A percentile compares a stretch with the other conserved stretches of the same genome.
phyloP scores from a whole-genome alignment of 2,888 invertebrate species.

The Agrochola macilenta region DNA sequence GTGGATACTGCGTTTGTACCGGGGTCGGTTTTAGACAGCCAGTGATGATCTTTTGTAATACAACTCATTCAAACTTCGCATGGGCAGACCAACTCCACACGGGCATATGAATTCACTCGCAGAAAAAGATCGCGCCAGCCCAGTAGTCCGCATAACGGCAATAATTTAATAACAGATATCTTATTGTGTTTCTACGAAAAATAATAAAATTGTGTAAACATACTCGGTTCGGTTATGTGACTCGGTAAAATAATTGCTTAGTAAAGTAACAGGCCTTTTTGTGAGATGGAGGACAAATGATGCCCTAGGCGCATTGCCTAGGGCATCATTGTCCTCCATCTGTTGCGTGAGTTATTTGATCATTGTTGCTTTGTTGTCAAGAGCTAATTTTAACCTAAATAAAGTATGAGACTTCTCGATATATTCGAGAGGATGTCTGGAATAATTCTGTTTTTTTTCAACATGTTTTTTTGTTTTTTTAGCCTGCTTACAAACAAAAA shows the following conservation, averaged over 20 bases:
- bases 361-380: not conserved
- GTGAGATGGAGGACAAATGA: not conserved
- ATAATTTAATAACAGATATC: conserved; percentile 8
- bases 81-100: not conserved
- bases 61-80: not conserved
- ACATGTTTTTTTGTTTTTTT: no score
- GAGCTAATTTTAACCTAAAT: not conserved
- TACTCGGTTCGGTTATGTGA: not conserved
- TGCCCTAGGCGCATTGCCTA: not conserved
- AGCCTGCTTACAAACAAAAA: not conserved
- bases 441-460: not conserved
- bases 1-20: not conserved
- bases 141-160: not conserved
- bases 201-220: not conserved
- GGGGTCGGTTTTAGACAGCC: not conserved
- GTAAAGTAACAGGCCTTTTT: not conserved
- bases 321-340: not conserved
- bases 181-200: conserved; percentile 9
- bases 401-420: not conserved
- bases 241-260: not conserved
- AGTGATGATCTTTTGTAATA: not conserved
- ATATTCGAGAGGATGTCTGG: not conserved
- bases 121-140: not conserved
- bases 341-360: not conserved
- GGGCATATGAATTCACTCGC: not conserved